Evolutionary conservation across 92 coral and sea anemone species (phyloP).

Genomic region (Phenganax marumi): DNA sequence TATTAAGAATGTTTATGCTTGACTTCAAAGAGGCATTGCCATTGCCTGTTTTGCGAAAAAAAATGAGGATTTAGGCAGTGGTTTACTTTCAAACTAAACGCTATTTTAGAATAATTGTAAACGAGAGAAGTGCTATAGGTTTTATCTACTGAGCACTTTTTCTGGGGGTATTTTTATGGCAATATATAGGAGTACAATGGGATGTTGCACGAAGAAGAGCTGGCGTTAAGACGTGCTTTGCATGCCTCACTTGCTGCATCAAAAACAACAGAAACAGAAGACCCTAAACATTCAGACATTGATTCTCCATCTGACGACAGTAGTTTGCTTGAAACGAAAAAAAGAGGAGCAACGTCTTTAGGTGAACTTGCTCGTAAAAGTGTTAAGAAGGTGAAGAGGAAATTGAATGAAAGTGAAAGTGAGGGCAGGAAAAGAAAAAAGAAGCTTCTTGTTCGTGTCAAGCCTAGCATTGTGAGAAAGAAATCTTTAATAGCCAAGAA

Average conservation of each 20-base stretch:
- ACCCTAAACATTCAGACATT: slow-evolving; percentile 22
- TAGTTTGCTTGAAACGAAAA: neutral
- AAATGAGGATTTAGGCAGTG: neutral
- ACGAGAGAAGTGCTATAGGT: too few species aligned
- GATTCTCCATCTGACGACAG: slow-evolving; percentile 1
- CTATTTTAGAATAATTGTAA: too few species aligned
- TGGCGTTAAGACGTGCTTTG: slow-evolving; percentile 80
- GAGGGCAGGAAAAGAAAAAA: slow-evolving; percentile 13
- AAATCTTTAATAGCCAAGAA: slow-evolving; percentile 35
- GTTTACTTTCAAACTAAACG: too few species aligned
- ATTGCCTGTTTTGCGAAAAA: slow-evolving; percentile 16
- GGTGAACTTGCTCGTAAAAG: neutral
- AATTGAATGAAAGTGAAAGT: neutral
- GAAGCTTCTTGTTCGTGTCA: slow-evolving; percentile 22
- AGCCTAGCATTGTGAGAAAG: slow-evolving; percentile 14
- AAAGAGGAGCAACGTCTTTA: neutral
- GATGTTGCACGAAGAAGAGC: slow-evolving; percentile 86
- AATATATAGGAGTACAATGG: slow-evolving; percentile 80
- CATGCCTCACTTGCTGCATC: slow-evolving; percentile 83
- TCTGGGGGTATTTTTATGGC: too few species aligned
- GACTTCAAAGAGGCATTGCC: neutral
- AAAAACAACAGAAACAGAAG: slow-evolving; percentile 43
- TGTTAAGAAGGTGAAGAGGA: neutral
- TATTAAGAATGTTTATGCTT: neutral
- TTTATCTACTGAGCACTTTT: neutral